A percentile compares a stretch with the other conserved stretches of the same genome.
Evolutionary conservation across 1,140 invertebrate species (phyloP).

Genomic region (Tribolium castaneum): DNA sequence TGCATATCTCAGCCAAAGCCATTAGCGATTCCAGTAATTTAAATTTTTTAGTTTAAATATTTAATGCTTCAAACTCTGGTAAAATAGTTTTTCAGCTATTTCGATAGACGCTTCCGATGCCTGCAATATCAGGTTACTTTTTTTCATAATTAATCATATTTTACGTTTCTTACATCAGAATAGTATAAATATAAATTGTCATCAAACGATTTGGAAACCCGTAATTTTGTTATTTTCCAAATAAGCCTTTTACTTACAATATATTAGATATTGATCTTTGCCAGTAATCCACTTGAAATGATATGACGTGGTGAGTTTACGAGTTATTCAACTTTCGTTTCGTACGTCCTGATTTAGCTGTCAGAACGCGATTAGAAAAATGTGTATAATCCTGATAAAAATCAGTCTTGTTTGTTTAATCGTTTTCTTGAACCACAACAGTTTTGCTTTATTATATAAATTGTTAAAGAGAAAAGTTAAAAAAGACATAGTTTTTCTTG

Average conservation of each 20-base stretch:
- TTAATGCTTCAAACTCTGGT: not conserved
- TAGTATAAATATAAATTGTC: slow-evolving; percentile 3
- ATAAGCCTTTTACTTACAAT: slow-evolving; percentile 17
- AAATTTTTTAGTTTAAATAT: not conserved
- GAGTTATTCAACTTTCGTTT: slow-evolving; percentile 31
- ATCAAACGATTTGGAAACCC: not conserved
- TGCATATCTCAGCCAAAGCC: not conserved
- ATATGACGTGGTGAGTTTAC: slow-evolving; percentile 27
- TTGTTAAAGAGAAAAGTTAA: slow-evolving; percentile 1
- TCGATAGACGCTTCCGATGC: not conserved
- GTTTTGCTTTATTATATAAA: not conserved
- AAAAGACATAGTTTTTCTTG: slow-evolving; percentile 11
- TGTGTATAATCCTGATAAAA: not conserved
- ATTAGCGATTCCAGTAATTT: not conserved
- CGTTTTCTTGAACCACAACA: not conserved
- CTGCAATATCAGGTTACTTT: not conserved
- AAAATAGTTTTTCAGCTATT: not conserved
- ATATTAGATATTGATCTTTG: slow-evolving; percentile 13
- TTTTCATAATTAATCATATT: not conserved
- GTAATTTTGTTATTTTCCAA: slow-evolving; percentile 27
- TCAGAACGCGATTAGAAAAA: not conserved
- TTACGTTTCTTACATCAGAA: not conserved
- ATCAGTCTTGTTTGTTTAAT: not conserved
- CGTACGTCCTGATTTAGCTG: not conserved
- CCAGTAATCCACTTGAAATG: slow-evolving; percentile 28